These are phyloP conservation scores for Lacanobia wlatinum DNA, from an alignment of 2,888 invertebrate genomes.

Conservation along the genomic window DNA sequence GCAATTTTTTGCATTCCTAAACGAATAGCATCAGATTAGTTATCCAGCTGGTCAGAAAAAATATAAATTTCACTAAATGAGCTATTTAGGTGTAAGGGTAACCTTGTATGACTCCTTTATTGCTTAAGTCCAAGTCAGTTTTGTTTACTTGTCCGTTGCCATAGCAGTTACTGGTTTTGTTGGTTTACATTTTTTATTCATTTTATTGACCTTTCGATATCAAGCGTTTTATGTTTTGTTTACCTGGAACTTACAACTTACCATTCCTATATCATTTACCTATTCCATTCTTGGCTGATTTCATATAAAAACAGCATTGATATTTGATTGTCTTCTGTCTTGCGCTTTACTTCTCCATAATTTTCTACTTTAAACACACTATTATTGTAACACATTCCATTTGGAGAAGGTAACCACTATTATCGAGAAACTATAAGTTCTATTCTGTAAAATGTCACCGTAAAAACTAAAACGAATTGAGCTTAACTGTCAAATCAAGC, in stretches of 20 bases:
- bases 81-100: conserved; percentile 2
- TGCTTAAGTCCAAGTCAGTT: conserved; percentile 1
- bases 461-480: neutral
- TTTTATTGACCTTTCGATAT: neutral
- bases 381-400: neutral
- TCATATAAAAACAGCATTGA: neutral
- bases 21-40: neutral
- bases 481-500: neutral
- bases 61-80: conserved; percentile 12
- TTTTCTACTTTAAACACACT: neutral
- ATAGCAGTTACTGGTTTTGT: conserved; percentile 34
- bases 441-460: too few relatives aligned
- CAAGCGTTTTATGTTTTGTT: neutral
- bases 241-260: neutral
- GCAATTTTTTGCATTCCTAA: neutral
- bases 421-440: neutral
- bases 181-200: neutral
- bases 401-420: neutral
- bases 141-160: conserved; percentile 55
- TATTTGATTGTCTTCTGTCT: too few relatives aligned
- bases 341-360: neutral
- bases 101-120: conserved; percentile 21
- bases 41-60: conserved; percentile 1
- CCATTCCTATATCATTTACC: neutral
- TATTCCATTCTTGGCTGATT: neutral